phyloP scores from a whole-genome alignment of 1,140 invertebrate genomes.

The Drosophila ercepeae region DNA sequence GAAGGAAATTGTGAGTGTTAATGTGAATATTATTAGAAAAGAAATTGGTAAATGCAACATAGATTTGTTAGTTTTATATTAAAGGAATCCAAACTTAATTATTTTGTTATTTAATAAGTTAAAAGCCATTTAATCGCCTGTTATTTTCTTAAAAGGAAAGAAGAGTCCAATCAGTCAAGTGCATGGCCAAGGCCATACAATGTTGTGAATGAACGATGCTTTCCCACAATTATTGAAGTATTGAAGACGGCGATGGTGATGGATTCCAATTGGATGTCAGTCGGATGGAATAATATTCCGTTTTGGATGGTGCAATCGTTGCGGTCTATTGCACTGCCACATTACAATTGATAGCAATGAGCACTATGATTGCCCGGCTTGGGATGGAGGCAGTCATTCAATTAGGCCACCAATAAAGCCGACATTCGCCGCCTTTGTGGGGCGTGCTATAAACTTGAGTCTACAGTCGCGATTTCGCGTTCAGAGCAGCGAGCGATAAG shows the following conservation, averaged over 20 bases:
- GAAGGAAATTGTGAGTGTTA: slow-evolving; percentile 5
- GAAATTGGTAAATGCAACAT: background rate
- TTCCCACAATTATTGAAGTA: slow-evolving; percentile 3
- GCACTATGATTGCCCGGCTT: slow-evolving; percentile 30
- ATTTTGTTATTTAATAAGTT: too few relatives aligned
- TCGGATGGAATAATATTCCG: slow-evolving; percentile 17
- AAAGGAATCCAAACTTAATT: too few relatives aligned
- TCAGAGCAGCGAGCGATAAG: slow-evolving; percentile 44
- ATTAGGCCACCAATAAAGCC: slow-evolving; percentile 71
- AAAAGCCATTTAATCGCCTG: too few relatives aligned
- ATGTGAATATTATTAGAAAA: background rate
- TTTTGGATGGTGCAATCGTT: slow-evolving; percentile 67
- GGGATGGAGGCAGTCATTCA: slow-evolving; percentile 50
- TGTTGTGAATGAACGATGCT: slow-evolving; percentile 28
- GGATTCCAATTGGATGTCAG: slow-evolving; percentile 42
- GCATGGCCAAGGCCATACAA: slow-evolving; percentile 16
- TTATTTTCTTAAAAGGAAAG: too few relatives aligned
- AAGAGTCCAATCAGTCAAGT: background rate
- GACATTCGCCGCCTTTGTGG: slow-evolving; percentile 45
- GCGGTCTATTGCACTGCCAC: slow-evolving; percentile 56
- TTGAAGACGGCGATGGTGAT: background rate
- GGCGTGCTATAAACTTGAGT: slow-evolving; percentile 63
- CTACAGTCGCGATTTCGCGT: slow-evolving; percentile 32
- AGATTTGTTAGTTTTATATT: background rate
- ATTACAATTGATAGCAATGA: slow-evolving; percentile 65